phyloP scores from a whole-genome alignment of 2,888 invertebrate species.

The Willowsia nigromaculata region DNA sequence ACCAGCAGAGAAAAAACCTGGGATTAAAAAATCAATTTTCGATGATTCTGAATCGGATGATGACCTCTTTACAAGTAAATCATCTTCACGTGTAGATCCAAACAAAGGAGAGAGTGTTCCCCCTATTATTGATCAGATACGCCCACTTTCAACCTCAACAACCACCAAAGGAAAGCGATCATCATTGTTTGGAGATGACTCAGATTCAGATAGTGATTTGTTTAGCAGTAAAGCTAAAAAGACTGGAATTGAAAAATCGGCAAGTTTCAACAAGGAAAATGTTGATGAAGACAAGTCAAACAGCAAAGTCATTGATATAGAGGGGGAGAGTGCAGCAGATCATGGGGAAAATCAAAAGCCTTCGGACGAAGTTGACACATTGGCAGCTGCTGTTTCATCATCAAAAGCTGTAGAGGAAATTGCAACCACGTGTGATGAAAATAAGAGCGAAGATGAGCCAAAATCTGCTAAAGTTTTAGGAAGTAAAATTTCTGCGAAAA shows the following conservation, averaged over 20 bases:
- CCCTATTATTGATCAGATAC: background rate
- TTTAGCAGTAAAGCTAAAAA: constrained; percentile 38
- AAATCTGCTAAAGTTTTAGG: constrained; percentile 34
- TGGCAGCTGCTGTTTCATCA: background rate
- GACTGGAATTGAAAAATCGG: background rate
- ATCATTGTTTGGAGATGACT: constrained; percentile 46
- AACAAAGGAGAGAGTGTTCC: background rate
- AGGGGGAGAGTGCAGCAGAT: background rate
- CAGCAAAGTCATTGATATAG: background rate
- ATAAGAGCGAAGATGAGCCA: background rate
- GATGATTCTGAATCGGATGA: constrained; percentile 54
- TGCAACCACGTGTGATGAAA: background rate
- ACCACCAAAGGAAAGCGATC: background rate
- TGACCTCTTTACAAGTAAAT: constrained; percentile 31
- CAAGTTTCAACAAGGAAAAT: background rate
- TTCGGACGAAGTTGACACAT: background rate
- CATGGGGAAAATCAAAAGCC: background rate
- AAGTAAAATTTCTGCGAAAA: constrained; percentile 56
- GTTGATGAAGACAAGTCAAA: background rate
- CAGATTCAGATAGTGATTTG: constrained; percentile 50
- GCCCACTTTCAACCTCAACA: background rate
- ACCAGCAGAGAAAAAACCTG: background rate
- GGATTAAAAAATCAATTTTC: constrained; percentile 30
- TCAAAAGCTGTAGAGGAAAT: background rate
- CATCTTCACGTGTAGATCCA: background rate